phyloP scores from a whole-genome alignment of 2,888 invertebrate genomes.

The Tuta absoluta region DNA sequence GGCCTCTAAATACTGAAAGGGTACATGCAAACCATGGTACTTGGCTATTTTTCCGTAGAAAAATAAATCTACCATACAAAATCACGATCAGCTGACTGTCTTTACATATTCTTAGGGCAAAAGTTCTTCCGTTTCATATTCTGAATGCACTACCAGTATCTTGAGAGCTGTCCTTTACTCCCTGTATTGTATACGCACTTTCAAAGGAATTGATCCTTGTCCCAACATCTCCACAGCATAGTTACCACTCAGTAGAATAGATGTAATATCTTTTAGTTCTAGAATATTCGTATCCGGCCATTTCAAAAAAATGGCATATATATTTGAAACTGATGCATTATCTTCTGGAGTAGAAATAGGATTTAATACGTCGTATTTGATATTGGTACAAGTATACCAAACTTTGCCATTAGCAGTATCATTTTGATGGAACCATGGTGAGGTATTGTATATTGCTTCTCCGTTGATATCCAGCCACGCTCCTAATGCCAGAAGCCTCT shows the following conservation, averaged over 20 bases:
- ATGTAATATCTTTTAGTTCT: constrained; percentile 46
- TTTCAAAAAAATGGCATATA: constrained; percentile 86
- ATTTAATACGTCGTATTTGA: constrained; percentile 44
- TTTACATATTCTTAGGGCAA: no score
- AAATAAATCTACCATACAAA: no score
- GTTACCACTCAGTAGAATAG: constrained; percentile 49
- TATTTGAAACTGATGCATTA: constrained; percentile 48
- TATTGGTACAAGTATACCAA: constrained; percentile 85
- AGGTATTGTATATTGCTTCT: constrained; percentile 90
- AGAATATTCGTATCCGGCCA: constrained; percentile 85
- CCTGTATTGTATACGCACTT: no score
- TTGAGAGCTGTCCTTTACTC: no score
- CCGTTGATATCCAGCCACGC: constrained; percentile 92
- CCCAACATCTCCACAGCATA: constrained; percentile 57
- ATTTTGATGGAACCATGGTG: constrained; percentile 91
- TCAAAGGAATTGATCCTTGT: neutral
- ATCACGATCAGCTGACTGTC: no score
- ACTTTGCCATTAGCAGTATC: constrained; percentile 86
- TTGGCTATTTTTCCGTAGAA: no score
- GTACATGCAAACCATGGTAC: no score
- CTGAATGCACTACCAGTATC: no score
- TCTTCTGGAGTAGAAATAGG: constrained; percentile 47
- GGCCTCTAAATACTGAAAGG: no score
- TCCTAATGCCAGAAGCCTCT: constrained; percentile 89
- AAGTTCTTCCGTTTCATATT: no score